Evolutionary conservation across 2,113 vertebrate species (phyloP), one percentile per base, ranked within the genome.

Genomic region (Miniopterus natalensis): DNA sequence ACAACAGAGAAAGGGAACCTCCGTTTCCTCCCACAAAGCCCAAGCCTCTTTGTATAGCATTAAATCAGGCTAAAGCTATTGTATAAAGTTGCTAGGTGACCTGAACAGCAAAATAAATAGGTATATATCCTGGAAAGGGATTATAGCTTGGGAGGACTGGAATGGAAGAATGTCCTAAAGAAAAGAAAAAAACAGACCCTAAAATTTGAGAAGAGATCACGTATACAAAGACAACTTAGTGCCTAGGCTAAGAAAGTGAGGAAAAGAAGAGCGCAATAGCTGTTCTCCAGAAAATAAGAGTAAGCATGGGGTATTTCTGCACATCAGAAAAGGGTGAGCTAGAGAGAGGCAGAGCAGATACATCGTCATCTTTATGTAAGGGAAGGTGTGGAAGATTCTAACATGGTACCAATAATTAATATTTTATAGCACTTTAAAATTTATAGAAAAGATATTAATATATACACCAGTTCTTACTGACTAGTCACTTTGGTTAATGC

Each of bases 121-220:
- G 23, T 57, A 81, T 53, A 66, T 74, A 70, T 65, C 51, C 66
- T 89, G 23, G 77, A 94, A 96, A 78, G 45, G 42, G 31, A 85
- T 42, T 77, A 65, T 1, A 59, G 13, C 21, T 59, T 78, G 20
- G 65, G n/a, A 78, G 61, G 75, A 73, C 25, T 45, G 25, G 20
- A 89, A 92, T 51, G 68, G 61, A 85, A 93, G 17, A 86, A 85
- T 49, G n/a, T 66, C n/a, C 68, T 31, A 21, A 15, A 92, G 9
- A 95, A 42, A 75, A 61, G 31, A 90, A 84, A 57, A 10, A 7
- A 61, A 93, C 53, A 21, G 66, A 74, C 4, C 31, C 31, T 61
- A 51, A 78, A 83, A 84, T 51, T 80, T 86, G 36, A 77, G 77
- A 93, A 88, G 95, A 45, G 42, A 12, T 93, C 78, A 68, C 74